phyloP scores from a whole-genome alignment of 2,797 vertebrate genomes.

The Discoglossus pictus region DNA sequence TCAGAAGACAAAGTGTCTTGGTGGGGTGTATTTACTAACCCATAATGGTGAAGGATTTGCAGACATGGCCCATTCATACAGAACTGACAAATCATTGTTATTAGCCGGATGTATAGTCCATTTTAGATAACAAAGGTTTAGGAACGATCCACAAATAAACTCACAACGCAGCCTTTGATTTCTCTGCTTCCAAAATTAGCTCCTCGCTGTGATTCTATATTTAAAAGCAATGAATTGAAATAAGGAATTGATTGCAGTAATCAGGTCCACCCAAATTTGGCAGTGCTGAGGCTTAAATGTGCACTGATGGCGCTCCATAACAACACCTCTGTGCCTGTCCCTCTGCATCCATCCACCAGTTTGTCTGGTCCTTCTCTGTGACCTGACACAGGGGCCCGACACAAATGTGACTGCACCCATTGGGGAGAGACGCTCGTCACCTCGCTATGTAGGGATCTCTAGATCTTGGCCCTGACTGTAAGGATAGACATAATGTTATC shows the following conservation, averaged over 20 bases:
- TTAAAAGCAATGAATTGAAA: constrained; percentile 40
- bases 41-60: not conserved
- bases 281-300: constrained; percentile 20
- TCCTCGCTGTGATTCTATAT: constrained; percentile 34
- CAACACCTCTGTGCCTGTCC: no score
- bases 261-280: constrained; percentile 33
- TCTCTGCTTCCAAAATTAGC: constrained; percentile 45
- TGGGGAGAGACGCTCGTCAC: no score
- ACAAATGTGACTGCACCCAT: no score
- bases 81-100: constrained; percentile 13
- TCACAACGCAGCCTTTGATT: constrained; percentile 38
- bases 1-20: constrained; percentile 2
- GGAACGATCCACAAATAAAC: constrained; percentile 27
- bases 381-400: no score
- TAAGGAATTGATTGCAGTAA: constrained; percentile 42
- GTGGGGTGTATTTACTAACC: constrained; percentile 7
- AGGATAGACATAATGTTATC: no score
- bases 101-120: constrained; percentile 7
- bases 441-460: no score
- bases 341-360: no score
- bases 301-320: no score
- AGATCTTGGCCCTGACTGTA: no score
- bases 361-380: no score
- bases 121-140: constrained; percentile 35
- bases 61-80: not conserved